phyloP scores from a whole-genome alignment of 2,797 vertebrate genomes.

The Pogoniulus pusillus region DNA sequence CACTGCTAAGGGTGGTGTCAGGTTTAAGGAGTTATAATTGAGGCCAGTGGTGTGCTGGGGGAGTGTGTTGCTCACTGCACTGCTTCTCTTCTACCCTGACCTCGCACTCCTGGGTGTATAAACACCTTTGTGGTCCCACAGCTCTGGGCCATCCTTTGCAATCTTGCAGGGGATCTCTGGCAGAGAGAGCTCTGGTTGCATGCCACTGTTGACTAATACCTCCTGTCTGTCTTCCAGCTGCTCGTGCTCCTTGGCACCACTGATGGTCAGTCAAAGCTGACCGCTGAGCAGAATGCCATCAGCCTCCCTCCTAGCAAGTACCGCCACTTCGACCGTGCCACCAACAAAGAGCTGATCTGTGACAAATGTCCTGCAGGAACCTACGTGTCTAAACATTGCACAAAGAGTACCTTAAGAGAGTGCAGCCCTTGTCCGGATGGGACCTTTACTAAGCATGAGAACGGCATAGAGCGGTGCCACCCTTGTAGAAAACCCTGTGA shows the following conservation, averaged over 20 bases:
- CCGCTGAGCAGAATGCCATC: conserved; percentile 74
- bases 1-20: neutral
- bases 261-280: conserved; percentile 74
- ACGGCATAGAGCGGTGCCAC: conserved; percentile 90
- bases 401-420: conserved; percentile 82
- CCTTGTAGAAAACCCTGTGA: conserved; percentile 83
- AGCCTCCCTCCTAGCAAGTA: conserved; percentile 84
- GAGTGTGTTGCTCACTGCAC: fast-evolving
- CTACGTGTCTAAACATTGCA: conserved; percentile 89
- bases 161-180: fast-evolving
- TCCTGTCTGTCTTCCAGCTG: conserved; percentile 78
- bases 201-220: neutral
- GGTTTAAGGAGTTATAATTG: neutral
- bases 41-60: neutral
- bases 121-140: neutral
- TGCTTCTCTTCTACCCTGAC: neutral
- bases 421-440: conserved; percentile 86
- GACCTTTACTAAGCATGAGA: conserved; percentile 91
- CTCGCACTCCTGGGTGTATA: neutral
- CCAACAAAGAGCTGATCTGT: conserved; percentile 85
- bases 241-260: conserved; percentile 80
- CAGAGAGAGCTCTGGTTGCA: fast-evolving
- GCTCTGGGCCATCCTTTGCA: neutral
- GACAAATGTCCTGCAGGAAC: conserved; percentile 97
- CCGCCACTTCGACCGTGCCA: conserved; percentile 81